Base-by-base conservation (phyloP, 1,140 invertebrate species). In the Zaprionus taronus region DNA sequence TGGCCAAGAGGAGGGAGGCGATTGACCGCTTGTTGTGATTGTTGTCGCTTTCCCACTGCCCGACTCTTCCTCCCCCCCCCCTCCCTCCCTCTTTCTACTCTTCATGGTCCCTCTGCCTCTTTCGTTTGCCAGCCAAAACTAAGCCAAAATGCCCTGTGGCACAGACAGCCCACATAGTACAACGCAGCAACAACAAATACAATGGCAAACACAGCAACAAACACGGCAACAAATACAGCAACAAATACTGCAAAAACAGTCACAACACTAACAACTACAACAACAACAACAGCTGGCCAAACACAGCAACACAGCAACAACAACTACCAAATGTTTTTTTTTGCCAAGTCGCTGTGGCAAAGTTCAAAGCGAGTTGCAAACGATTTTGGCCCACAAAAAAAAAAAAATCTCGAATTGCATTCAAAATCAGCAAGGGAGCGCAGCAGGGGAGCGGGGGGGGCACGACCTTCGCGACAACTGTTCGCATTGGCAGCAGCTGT, bases 281-380 rank as follows among this genome's bases (percentile, higher is more conserved):
- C n/a, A 61, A 53, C n/a, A 55, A 53, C 44, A 47, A 34, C 20
- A 34, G 31, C 31, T 34, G 31, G 31, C 20, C 41, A 80, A 66
- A 65, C 64, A 69, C n/a, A n/a, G n/a, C n/a, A 44, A 53, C 57
- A 53, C 67, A 69, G 55, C 44, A 67, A 75, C 64, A 80, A 31
- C 20, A 28, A 28, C 24, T 15, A 15, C 60, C 34, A 22, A 5
- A 11, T 47, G 1, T 47, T 60, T 71, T 36, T 44, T 44, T 17
- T 9, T 47, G 9, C n/a, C 66, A 78, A 84, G 81, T 84, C 70
- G 70, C n/a, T 17, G 51, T 72, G 82, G 70, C 74, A 89, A 79
- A 89, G 84, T 89, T 87, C 84, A 87, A 84, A 89, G 81, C 67
- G 62, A 67, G 51, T 70, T 83, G 81, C 76, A 82, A 36, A 20